Evolutionary conservation across 2,113 vertebrate species (phyloP), one percentile per base, ranked within the genome.

Genomic region (Orcinus orca): DNA sequence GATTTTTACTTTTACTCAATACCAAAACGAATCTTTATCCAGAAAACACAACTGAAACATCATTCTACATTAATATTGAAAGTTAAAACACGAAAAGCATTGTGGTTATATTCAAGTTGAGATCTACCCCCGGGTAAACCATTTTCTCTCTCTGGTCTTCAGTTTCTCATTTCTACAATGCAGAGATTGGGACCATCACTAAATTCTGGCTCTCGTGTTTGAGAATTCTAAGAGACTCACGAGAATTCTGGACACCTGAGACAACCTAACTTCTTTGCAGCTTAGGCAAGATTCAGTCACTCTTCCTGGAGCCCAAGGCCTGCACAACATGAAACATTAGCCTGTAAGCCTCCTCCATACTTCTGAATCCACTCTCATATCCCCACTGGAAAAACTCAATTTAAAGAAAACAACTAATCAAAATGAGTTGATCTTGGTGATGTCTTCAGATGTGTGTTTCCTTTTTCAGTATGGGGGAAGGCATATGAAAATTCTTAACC

Each of bases 1-100:
- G 36, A 94, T 92, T 97, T 95, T 94, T 93, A 92, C 33, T 95
- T 94, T 90, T 70, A 62, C 31, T 87, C 36, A 79, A 82, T 63
- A 53, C 53, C 36, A 93, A 81, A 96, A 81, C 90, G 10, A 90
- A 77, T 93, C 20, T 77, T 93, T 77, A 94, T 76, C 31, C 18
- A 94, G n/a, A 93, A 93, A 90, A 60, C 6, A 87, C 41, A 76
- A 55, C 50, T 93, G 58, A 88, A 82, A 93, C 53, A 15, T 44
- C 41, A 88, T 70, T 92, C 91, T 31, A 76, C 38, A 84, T 90
- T 76, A 70, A 80, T 70, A 90, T 50, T n/a, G 23, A 94, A 92
- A 95, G 67, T 80, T 86, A 88, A 94, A 95, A 80, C 15, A 93
- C 60, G 62, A 79, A 80, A 82, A 76, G 21, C 7, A 21, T 47